Base-by-base conservation (phyloP, 2,113 vertebrate species). In the Cromileptes altivelis region DNA sequence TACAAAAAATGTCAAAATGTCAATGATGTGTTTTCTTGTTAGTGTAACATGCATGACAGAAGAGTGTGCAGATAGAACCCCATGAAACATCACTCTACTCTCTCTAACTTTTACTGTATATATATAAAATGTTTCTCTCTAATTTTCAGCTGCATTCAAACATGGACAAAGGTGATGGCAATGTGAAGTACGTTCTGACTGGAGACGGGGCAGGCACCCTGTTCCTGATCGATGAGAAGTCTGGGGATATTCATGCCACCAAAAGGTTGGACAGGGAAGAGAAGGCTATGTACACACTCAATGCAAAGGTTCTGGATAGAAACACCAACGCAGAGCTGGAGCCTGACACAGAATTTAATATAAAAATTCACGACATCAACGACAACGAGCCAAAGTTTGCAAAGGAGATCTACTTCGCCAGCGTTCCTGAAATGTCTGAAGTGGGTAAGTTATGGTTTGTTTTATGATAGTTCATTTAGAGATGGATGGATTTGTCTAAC, bases 311-410 rank as follows among this genome's bases (percentile, higher is more conserved):
- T 40, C 91, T 99, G 93, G 97, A 98, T 89, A 94, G 96, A 80
- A 96, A 92, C 84, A 98, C 97, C 3, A 97, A 97, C 60, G 91
- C 94, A 1, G 97, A 98, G 82, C 96, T 99, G 90, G 98, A 99
- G 78, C 96, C 97, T 0, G 97, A 98, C 94, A 99, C 98, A 0
- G 98, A 99, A 85, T 99, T 99, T 79, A 97, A 99, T 82, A 99
- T 99, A 90, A 99, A 99, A 93, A 99, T 99, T 67, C 98, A 99
- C 1, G 98, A 99, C 91, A 99, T 99, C 90, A 99, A 99, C 80
- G 98, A 99, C 93, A 99, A 99, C 30, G 98, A 96, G 70, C 98
- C 98, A 57, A 98, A 97, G 93, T 99, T 99, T 85, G 94, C 93
- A 8, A 97, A 97, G 95, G 97, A 98, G 3, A 88, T 96, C 65